Evolutionary conservation across 2,797 vertebrate genomes (phyloP).

Genomic region (Moxostoma hubbsi): DNA sequence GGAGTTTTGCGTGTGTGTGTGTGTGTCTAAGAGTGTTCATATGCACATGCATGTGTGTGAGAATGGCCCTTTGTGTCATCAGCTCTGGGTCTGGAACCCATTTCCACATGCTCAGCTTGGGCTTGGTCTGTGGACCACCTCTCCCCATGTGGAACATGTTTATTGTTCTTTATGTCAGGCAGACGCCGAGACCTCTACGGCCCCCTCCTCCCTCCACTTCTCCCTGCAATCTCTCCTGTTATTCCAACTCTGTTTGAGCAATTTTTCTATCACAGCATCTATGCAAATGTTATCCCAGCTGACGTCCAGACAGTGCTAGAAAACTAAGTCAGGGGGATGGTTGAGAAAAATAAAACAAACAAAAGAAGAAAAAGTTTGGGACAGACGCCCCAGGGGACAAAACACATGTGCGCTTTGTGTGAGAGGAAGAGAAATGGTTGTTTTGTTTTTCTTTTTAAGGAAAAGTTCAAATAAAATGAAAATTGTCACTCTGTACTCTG

Average conservation of each 20-base stretch:
- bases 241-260: constrained; percentile 64
- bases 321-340: background rate
- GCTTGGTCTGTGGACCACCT: constrained; percentile 60
- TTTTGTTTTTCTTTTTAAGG: background rate
- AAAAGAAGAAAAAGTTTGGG: constrained; percentile 18
- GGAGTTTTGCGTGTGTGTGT: constrained; percentile 14
- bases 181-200: constrained; percentile 56
- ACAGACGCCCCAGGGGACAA: constrained; percentile 21
- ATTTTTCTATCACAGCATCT: constrained; percentile 68
- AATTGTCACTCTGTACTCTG: too few species aligned
- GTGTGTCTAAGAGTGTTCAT: background rate
- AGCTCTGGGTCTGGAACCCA: constrained; percentile 66
- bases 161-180: constrained; percentile 71
- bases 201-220: constrained; percentile 38
- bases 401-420: constrained; percentile 2
- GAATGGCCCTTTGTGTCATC: constrained; percentile 63
- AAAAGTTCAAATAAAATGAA: too few species aligned
- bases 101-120: constrained; percentile 60
- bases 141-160: constrained; percentile 68
- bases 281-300: constrained; percentile 66
- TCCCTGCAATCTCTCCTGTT: constrained; percentile 62
- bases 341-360: constrained; percentile 47
- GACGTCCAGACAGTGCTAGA: constrained; percentile 37
- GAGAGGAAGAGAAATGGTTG: constrained; percentile 40
- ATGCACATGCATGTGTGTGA: constrained; percentile 30